Conservation (phyloP, 2,113 vertebrate species). For the Orthochromis indermauri region DNA sequence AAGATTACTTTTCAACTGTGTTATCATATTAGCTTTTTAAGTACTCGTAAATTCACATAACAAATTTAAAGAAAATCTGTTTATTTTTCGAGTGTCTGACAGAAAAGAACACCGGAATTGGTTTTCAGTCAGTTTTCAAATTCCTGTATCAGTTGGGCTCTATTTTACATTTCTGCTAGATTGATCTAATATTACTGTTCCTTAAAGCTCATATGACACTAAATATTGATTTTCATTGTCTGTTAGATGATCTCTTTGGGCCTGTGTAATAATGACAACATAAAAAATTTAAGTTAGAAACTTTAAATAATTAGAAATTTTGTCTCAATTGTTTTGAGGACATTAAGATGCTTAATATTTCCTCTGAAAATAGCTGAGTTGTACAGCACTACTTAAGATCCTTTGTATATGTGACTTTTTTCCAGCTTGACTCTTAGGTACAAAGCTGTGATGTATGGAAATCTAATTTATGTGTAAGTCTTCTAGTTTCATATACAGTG, state of each 20-base stretch:
- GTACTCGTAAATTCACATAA: background rate
- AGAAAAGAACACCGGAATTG: background rate
- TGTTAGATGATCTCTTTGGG: background rate
- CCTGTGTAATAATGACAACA: background rate
- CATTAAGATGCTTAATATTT: background rate
- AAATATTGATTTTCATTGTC: background rate
- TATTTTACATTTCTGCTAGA: background rate
- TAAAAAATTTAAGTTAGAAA: background rate
- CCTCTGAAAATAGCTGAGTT: background rate
- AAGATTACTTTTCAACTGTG: background rate
- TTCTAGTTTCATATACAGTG: background rate
- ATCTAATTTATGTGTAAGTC: constrained; percentile 23
- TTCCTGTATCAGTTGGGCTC: background rate
- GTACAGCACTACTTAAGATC: background rate
- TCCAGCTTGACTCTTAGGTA: background rate
- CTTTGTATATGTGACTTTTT: constrained; percentile 3
- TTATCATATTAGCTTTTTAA: background rate
- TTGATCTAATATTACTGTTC: background rate
- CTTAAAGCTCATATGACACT: background rate
- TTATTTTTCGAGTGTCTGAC: background rate
- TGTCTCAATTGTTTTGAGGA: background rate
- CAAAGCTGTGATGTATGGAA: constrained; percentile 33
- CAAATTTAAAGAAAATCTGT: background rate
- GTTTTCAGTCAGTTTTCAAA: background rate
- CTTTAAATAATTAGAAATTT: background rate